Evolutionary conservation across 1,140 invertebrate species (phyloP), one percentile per base, ranked within the genome.

Genomic region (Papilio glaucus): DNA sequence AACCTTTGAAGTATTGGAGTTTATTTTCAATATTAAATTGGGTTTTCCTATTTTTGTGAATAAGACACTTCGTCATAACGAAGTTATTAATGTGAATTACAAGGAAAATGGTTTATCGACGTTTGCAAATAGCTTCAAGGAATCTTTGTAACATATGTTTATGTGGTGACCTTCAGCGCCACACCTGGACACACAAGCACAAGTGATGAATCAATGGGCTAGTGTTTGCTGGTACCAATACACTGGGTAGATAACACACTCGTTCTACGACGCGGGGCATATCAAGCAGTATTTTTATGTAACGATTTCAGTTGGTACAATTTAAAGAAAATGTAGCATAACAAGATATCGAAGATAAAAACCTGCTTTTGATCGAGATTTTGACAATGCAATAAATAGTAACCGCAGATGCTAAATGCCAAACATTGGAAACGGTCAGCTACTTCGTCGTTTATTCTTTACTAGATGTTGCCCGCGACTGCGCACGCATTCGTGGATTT

Each of bases 141-240:
- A 61, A 61, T 61, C 1, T 37, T 33, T 29, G 24, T 15, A 33
- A 33, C 60, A 61, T n/a, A 37, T 37, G 29, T 61, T 61, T 5
- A 18, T 39, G 37, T 18, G 15, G 18, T 53, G 62, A 65, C 62
- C 62, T 65, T 65, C 62, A 39, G 29, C 15, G 37, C n/a, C 62
- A 18, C 62, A 65, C 62, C 62, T 65, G 62, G 37, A 38, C 62
- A 65, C 39, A 65, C 62, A 65, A 15, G 13, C 33, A 39, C 13
- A 38, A 37, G 37, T 21, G 15, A 7, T 39, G 29, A 18, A 65
- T 65, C 62, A 65, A 37, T 37, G 29, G 15, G 18, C 21, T 15
- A 41, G 62, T 65, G 62, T 65, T 65, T 65, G 33, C 37, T 12
- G 18, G 10, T 21, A 8, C 15, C 37, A 8, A 13, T 18, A 39